Conservation (phyloP, 2,797 vertebrate species). For the Crenichthys baileyi region DNA sequence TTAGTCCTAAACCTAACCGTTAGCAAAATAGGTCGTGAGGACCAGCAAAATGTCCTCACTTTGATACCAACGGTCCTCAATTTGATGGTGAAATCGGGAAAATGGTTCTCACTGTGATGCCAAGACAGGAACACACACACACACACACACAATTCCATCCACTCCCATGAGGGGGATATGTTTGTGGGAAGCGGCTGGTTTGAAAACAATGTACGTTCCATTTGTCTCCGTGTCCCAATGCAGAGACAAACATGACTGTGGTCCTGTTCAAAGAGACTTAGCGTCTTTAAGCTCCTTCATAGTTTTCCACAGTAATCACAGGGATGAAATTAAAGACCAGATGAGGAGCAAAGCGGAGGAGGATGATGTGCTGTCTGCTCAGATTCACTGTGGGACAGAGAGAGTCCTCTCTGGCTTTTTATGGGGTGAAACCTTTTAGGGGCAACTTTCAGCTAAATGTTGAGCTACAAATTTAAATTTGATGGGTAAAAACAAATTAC, state of each 20-base stretch:
- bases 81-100: too few relatives aligned
- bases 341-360: constrained; percentile 13
- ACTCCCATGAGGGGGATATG: constrained; percentile 58
- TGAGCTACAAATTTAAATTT: background rate
- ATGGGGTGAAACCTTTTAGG: background rate
- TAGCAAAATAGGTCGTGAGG: too few relatives aligned
- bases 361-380: background rate
- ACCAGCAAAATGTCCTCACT: too few relatives aligned
- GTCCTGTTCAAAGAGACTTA: constrained; percentile 51
- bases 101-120: too few relatives aligned
- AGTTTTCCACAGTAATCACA: constrained; percentile 63
- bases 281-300: constrained; percentile 21
- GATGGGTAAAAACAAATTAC: background rate
- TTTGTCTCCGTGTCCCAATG: constrained; percentile 29
- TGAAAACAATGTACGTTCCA: constrained; percentile 72
- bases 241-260: constrained; percentile 67
- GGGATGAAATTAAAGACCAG: constrained; percentile 45
- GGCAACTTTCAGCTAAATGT: background rate
- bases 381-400: background rate
- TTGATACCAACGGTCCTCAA: too few relatives aligned
- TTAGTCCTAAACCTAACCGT: too few relatives aligned
- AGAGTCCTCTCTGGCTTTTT: too few relatives aligned
- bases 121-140: too few relatives aligned
- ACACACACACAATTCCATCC: constrained; percentile 14
- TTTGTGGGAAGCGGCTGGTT: constrained; percentile 66